phyloP scores from a whole-genome alignment of 2,797 vertebrate species.

The Sebastes nivosus region DNA sequence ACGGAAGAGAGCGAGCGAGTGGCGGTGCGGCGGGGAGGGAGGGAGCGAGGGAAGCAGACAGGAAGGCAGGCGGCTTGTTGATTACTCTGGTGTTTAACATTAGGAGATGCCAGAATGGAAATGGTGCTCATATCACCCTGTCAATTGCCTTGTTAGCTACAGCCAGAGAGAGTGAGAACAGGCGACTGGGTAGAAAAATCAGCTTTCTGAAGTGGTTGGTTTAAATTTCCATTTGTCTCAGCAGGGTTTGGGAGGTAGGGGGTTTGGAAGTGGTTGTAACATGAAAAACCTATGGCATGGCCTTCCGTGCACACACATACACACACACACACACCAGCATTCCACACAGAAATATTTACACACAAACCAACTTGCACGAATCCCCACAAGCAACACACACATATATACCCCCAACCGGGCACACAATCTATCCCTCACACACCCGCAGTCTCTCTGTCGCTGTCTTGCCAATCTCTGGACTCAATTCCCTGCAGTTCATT shows the following conservation, averaged over 20 bases:
- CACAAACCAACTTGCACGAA: background rate
- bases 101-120: conserved; percentile 77
- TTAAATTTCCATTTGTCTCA: conserved; percentile 71
- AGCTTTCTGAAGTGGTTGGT: conserved; percentile 52
- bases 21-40: background rate
- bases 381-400: background rate
- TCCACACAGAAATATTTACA: conserved; percentile 2
- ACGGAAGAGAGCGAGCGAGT: conserved; percentile 26
- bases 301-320: background rate
- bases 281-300: conserved; percentile 26
- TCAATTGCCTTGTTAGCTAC: conserved; percentile 78
- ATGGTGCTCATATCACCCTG: conserved; percentile 70
- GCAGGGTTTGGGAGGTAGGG: conserved; percentile 40
- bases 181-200: conserved; percentile 52
- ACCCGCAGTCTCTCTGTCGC: background rate
- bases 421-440: conserved; percentile 35
- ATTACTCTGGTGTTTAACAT: conserved; percentile 82
- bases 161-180: conserved; percentile 54
- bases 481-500: conserved; percentile 67
- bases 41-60: conserved; percentile 53
- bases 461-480: conserved; percentile 51
- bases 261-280: conserved; percentile 48
- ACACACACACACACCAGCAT: background rate
- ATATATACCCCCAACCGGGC: conserved; percentile 14
- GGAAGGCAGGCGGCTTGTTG: conserved; percentile 73